Percentiles rank a stretch among this genome's conserved stretches.
phyloP scores from a whole-genome alignment of 2,113 vertebrate species.

The Mesitornis unicolor region DNA sequence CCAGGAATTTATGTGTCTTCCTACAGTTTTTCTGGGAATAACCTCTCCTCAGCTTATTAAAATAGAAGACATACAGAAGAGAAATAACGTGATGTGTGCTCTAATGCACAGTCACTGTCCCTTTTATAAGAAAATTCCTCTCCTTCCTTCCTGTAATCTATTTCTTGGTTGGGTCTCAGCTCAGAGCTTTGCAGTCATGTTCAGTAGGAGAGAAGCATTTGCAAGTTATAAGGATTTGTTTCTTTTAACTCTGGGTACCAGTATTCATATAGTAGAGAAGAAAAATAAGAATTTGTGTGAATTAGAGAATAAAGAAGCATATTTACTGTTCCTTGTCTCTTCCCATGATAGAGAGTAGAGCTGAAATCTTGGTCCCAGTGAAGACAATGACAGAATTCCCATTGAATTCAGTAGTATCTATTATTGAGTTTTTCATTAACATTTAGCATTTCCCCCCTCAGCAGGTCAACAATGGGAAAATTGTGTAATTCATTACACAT shows the following conservation, averaged over 20 bases:
- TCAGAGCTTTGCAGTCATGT: not conserved
- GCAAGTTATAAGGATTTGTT: not conserved
- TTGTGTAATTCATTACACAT: constrained; percentile 12
- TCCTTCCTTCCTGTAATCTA: not conserved
- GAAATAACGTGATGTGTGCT: not conserved
- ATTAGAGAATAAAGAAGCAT: not conserved
- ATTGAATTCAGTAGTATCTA: not conserved
- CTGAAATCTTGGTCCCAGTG: not conserved
- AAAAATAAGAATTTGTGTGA: not conserved
- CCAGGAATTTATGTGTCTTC: not conserved
- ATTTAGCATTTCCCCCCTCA: not conserved
- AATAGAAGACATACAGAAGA: not conserved
- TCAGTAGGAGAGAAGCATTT: not conserved
- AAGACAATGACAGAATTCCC: not conserved
- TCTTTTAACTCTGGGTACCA: not conserved
- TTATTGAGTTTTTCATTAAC: constrained; percentile 43
- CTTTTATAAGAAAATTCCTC: not conserved
- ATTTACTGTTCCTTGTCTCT: not conserved
- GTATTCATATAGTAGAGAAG: not conserved
- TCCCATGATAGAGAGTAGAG: not conserved
- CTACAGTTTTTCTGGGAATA: not conserved
- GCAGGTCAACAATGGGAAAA: constrained; percentile 12
- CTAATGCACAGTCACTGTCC: not conserved
- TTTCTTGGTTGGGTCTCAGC: not conserved
- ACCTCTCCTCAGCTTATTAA: not conserved